A percentile compares a stretch with the other conserved stretches of the same genome.
Conservation (phyloP, 1,140 invertebrate species). For the Psilanteris sp. region DNA sequence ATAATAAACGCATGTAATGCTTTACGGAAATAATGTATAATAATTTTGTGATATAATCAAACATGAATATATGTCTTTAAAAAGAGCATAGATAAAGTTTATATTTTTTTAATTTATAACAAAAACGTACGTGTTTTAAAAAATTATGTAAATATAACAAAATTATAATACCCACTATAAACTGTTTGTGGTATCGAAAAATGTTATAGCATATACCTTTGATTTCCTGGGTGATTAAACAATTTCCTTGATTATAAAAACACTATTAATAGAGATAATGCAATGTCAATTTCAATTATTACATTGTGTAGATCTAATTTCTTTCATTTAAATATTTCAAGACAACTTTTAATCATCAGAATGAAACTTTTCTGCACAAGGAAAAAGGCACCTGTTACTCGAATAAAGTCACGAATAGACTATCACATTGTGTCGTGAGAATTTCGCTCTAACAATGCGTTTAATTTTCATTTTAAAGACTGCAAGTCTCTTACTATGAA, state of each 20-base stretch:
- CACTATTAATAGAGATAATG: slow-evolving; percentile 20
- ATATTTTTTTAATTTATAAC: too few relatives aligned
- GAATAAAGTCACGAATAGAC: slow-evolving; percentile 47
- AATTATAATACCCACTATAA: too few relatives aligned
- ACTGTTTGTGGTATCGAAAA: too few relatives aligned
- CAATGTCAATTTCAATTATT: slow-evolving; percentile 19
- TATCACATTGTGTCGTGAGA: slow-evolving; percentile 52
- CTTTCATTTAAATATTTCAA: slow-evolving; percentile 49
- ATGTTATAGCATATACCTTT: too few relatives aligned
- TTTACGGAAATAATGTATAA: too few relatives aligned
- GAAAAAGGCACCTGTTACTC: slow-evolving; percentile 57
- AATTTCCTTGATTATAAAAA: slow-evolving; percentile 18
- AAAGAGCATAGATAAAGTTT: too few relatives aligned
- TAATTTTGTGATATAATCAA: too few relatives aligned
- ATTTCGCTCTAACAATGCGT: slow-evolving; percentile 55
- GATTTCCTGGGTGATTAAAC: slow-evolving; percentile 12
- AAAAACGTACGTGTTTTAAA: too few relatives aligned
- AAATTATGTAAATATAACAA: too few relatives aligned
- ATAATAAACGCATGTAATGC: too few relatives aligned
- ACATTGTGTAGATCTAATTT: slow-evolving; percentile 34
- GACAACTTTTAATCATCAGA: slow-evolving; percentile 49
- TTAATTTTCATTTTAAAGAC: slow-evolving; percentile 61
- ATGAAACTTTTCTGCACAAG: slow-evolving; percentile 36
- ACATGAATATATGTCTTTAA: too few relatives aligned
- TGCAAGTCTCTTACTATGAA: slow-evolving; percentile 32